These are phyloP conservation scores for Haplochromis burtoni DNA, from an alignment of 2,113 vertebrate genomes.

Conservation along the genomic window DNA sequence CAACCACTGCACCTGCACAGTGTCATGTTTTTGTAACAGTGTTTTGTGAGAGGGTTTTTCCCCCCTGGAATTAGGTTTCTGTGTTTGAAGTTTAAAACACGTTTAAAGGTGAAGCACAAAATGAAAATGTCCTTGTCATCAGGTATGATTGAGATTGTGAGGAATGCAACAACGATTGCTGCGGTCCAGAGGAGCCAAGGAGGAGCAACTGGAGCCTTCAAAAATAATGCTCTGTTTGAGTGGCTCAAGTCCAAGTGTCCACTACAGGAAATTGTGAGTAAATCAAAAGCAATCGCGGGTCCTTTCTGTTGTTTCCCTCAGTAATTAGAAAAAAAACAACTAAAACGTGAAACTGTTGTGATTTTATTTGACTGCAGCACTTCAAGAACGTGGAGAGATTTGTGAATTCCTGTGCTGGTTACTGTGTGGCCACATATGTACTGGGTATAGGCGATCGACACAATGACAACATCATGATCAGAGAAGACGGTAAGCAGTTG, in stretches of 20 bases:
- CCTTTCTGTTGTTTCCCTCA: background rate
- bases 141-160: conserved; percentile 78
- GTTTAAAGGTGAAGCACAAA: background rate
- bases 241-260: conserved; percentile 70
- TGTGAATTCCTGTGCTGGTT: conserved; percentile 75
- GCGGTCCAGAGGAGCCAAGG: conserved; percentile 63
- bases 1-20: background rate
- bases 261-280: conserved; percentile 70
- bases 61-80: background rate
- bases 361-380: conserved; percentile 40
- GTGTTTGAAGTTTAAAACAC: background rate
- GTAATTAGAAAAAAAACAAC: background rate
- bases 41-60: background rate
- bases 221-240: conserved; percentile 69
- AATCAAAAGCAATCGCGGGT: background rate
- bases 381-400: conserved; percentile 69
- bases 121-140: background rate
- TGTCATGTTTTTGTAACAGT: background rate
- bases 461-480: conserved; percentile 82
- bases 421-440: conserved; percentile 76
- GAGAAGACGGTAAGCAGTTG: conserved; percentile 61
- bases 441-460: conserved; percentile 77
- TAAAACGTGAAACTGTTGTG: background rate
- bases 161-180: conserved; percentile 70
- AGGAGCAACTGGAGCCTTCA: conserved; percentile 64